Evolutionary conservation across 2,113 vertebrate species (phyloP), one percentile per base, ranked within the genome.

Genomic region (Nothocercus nigrocapillus): DNA sequence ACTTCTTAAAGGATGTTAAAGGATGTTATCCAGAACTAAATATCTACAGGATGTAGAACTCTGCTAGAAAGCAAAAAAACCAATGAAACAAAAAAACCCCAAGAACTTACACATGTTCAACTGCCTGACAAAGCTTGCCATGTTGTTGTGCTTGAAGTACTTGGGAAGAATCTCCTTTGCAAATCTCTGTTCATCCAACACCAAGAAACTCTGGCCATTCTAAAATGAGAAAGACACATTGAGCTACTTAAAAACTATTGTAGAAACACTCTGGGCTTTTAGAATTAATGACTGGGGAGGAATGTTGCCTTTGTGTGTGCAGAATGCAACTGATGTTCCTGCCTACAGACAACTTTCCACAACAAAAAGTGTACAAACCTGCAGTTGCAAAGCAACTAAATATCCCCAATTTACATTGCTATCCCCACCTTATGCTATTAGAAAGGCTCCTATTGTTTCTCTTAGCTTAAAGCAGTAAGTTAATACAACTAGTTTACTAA

Each of bases 101-200:
- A 81, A 85, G 19, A 93, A 97, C 99, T 98, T 98, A 99, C 99
- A 99, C 99, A 99, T 99, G 94, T 99, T 99, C 17, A 99, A 98
- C 93, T 99, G 99, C 38, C 99, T 98, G 96, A 99, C 99, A 98
- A 99, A 99, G 94, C 99, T 99, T 83, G 99, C 99, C 99, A 99
- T 99, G 97, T 99, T 99, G 97, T 99, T 99, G 98, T 99, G 99
- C 95, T 99, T 99, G 97, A 99, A 99, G 95, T 99, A 99, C 97
- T 99, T 99, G 32, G 99, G 99, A 47, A 99, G 98, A 89, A 99
- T 99, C 96, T 99, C 99, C 94, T 99, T 99, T 40, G 99, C 98
- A 42, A 99, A 99, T 47, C 99, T 98, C 97, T 99, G 99, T 90
- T 99, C 99, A 94, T 99, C 98, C 97, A 99, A 96, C 72, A 99